Evolutionary conservation across 2,888 invertebrate species (phyloP), one percentile per base, ranked within the genome.

Genomic region (Ormyrus pomaceus): DNA sequence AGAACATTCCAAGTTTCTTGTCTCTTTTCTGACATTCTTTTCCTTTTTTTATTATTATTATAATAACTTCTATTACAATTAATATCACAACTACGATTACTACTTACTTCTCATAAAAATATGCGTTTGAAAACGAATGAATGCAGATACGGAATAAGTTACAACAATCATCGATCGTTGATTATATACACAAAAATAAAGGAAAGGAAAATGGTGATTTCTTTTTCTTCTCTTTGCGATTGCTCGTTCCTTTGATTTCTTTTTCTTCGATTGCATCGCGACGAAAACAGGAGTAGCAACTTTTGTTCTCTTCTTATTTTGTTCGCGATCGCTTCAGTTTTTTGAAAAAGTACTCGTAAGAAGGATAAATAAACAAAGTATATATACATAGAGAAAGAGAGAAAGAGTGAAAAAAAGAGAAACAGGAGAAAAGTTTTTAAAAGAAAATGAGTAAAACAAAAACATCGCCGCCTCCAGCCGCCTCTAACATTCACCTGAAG

Each of bases 1-100:
- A 77, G 78, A 77, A 79, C 81, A 82, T 82, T 82, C 81, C 81
- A 82, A 68, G 71, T 80, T 73, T 81, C 70, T 80, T 69, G 48
- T 73, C 68, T 73, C 70, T 68, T 74, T 68, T 70, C 75, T 71
- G 59, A 70, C 62, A 56, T 76, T 56, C 34, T 53, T 51, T 62
- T 61, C 10, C 58, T 13, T 34, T 9, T 77, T 72, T 78, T 78
- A 66, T 61, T 77, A 59, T 77, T 65, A 73, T 65, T 74, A 78
- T 77, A 68, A 68, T 66, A 73, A 69, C 55, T 10, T 59, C 62
- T 61, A 46, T 69, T 71, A 65, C 65, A 48, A 68, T 13, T 71
- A 62, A 45, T 62, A 64, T 70, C 3, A 48, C 55, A 59, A 66
- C 46, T 66, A 56, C 46, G 11, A 13, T 61, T 50, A 53, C 48